phyloP scores from a whole-genome alignment of 1,140 invertebrate species.

The Leptinotarsa texana region DNA sequence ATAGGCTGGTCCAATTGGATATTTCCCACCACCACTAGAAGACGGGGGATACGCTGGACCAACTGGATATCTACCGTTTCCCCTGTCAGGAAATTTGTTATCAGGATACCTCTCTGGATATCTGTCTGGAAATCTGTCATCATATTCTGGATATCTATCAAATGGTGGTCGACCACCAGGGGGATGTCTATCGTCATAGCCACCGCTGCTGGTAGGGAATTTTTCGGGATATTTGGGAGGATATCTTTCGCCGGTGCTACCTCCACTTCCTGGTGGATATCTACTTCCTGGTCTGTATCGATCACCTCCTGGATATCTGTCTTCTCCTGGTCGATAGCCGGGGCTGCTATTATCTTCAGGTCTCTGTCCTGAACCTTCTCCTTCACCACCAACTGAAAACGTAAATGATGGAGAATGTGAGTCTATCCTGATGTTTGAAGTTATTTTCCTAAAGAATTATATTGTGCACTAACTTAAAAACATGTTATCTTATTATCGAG shows the following conservation, averaged over 20 bases:
- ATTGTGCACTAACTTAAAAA: too few relatives aligned
- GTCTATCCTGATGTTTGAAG: too few relatives aligned
- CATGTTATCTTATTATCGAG: too few relatives aligned
- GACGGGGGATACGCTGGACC: slow-evolving; percentile 45
- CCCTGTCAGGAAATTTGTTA: slow-evolving; percentile 33
- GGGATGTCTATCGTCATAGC: slow-evolving; percentile 56
- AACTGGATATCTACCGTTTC: slow-evolving; percentile 41
- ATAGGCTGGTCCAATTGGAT: slow-evolving; percentile 35
- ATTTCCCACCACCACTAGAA: slow-evolving; percentile 35
- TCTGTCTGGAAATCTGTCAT: slow-evolving; percentile 51
- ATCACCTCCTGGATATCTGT: slow-evolving; percentile 39
- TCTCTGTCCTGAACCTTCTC: slow-evolving; percentile 35
- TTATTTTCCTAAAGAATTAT: too few relatives aligned
- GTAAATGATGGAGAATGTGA: neutral
- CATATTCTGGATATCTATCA: slow-evolving; percentile 54
- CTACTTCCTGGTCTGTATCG: slow-evolving; percentile 29
- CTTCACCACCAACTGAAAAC: slow-evolving; percentile 45
- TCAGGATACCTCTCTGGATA: slow-evolving; percentile 48
- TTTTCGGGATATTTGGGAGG: slow-evolving; percentile 58
- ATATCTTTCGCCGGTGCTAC: slow-evolving; percentile 54
- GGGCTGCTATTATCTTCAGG: slow-evolving; percentile 43
- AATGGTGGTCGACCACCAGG: slow-evolving; percentile 41
- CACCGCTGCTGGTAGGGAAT: slow-evolving; percentile 38
- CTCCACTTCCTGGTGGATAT: slow-evolving; percentile 37
- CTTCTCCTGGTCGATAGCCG: slow-evolving; percentile 39